Percentiles rank a stretch among this genome's conserved stretches.
These are phyloP conservation scores for Hystrix brachyura DNA, from an alignment of 2,113 vertebrate species.

Conservation along the genomic window DNA sequence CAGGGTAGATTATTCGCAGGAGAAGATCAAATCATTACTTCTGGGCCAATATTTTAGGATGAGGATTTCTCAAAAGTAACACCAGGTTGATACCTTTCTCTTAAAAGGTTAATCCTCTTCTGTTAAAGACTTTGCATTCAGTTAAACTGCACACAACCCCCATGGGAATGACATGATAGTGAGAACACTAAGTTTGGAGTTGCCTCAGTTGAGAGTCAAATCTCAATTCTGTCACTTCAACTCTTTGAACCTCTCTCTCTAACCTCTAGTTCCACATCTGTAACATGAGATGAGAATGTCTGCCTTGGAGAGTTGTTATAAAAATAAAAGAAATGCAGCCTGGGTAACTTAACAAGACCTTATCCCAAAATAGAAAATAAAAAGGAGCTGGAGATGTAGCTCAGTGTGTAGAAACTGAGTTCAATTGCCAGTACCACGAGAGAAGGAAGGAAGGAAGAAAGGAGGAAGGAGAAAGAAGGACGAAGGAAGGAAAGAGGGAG, in stretches of 20 bases:
- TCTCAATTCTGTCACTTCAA: background rate
- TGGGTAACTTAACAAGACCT: background rate
- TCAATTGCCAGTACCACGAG: background rate
- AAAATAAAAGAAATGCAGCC: background rate
- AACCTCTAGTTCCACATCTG: constrained; percentile 4
- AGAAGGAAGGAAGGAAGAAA: background rate
- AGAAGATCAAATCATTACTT: background rate
- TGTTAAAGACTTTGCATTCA: background rate
- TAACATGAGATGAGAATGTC: background rate
- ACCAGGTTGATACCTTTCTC: background rate
- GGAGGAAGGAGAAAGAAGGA: background rate
- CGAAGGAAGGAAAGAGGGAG: too few species aligned
- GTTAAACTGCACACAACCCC: background rate
- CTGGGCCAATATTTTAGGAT: background rate
- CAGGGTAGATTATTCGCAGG: background rate
- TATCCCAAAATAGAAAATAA: background rate
- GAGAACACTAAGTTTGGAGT: background rate
- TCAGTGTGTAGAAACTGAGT: background rate
- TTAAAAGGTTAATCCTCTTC: background rate
- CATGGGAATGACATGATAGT: background rate
- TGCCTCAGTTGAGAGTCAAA: background rate
- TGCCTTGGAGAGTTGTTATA: background rate
- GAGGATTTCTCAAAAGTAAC: background rate
- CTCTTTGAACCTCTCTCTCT: background rate
- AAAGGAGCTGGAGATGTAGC: background rate